Evolutionary conservation across 2,888 invertebrate species (phyloP).

Genomic region (Tridacna crocea): DNA sequence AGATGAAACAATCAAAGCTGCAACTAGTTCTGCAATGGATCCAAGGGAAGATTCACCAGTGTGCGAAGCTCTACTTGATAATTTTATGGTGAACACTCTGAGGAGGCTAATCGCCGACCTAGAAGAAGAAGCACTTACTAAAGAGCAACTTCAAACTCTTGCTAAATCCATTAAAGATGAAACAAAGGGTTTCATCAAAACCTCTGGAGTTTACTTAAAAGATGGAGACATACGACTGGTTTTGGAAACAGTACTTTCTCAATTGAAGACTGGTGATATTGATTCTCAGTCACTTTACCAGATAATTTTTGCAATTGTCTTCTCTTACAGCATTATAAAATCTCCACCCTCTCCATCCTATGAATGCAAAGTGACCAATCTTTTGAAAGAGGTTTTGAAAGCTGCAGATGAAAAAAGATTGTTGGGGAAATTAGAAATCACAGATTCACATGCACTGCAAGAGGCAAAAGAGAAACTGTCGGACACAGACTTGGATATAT

Average conservation of each 20-base stretch:
- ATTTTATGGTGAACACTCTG: constrained; percentile 66
- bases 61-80: constrained; percentile 64
- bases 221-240: constrained; percentile 37
- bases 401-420: constrained; percentile 41
- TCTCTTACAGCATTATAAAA: constrained; percentile 55
- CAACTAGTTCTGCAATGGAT: constrained; percentile 40
- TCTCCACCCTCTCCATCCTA: constrained; percentile 22
- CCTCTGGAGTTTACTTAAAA: not conserved
- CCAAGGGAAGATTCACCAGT: constrained; percentile 58
- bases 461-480: constrained; percentile 44
- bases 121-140: constrained; percentile 55
- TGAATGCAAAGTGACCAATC: constrained; percentile 39
- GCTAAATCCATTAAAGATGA: constrained; percentile 57
- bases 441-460: constrained; percentile 39
- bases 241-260: constrained; percentile 32
- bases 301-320: constrained; percentile 59
- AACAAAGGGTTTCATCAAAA: constrained; percentile 25
- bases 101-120: constrained; percentile 63
- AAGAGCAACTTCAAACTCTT: constrained; percentile 57
- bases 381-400: constrained; percentile 40
- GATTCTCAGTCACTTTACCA: constrained; percentile 51
- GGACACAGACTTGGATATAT: constrained; percentile 28
- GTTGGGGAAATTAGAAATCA: constrained; percentile 13
- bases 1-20: constrained; percentile 59
- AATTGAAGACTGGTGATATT: constrained; percentile 45